phyloP scores from a whole-genome alignment of 1,140 invertebrate species.

The Chrysopa pallens region DNA sequence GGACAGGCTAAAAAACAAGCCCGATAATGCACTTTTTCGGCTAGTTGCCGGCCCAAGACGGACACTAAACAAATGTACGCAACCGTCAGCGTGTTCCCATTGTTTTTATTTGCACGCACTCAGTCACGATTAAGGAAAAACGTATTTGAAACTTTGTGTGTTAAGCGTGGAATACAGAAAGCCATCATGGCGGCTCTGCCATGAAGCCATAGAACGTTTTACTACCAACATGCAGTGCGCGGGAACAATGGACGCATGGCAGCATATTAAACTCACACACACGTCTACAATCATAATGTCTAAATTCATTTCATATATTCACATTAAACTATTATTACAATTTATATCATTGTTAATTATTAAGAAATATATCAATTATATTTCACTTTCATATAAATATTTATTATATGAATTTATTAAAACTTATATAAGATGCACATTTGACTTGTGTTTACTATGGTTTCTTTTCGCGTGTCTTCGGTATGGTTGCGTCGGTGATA shows the following conservation, averaged over 20 bases:
- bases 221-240: conserved; percentile 34
- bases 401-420: too few species aligned
- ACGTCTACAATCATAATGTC: not conserved
- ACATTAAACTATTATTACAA: too few species aligned
- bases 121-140: conserved; percentile 52
- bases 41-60: conserved; percentile 39
- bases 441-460: too few species aligned
- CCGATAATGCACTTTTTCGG: conserved; percentile 32
- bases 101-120: conserved; percentile 44
- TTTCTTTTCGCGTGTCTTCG: too few species aligned
- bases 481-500: too few species aligned
- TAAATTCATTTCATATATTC: too few species aligned
- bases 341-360: too few species aligned
- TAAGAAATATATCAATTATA: too few species aligned
- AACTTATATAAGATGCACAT: too few species aligned
- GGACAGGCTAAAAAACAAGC: conserved; percentile 36
- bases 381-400: too few species aligned
- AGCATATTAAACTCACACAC: not conserved
- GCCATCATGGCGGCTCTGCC: conserved; percentile 50
- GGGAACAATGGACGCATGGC: conserved; percentile 33
- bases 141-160: conserved; percentile 44
- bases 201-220: conserved; percentile 41
- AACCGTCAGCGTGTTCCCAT: conserved; percentile 45
- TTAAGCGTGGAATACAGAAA: conserved; percentile 43
- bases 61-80: conserved; percentile 37